A percentile compares a stretch with the other conserved stretches of the same genome.
Evolutionary conservation across 2,888 invertebrate species (phyloP).

Genomic region (Epirrhoe tristata): DNA sequence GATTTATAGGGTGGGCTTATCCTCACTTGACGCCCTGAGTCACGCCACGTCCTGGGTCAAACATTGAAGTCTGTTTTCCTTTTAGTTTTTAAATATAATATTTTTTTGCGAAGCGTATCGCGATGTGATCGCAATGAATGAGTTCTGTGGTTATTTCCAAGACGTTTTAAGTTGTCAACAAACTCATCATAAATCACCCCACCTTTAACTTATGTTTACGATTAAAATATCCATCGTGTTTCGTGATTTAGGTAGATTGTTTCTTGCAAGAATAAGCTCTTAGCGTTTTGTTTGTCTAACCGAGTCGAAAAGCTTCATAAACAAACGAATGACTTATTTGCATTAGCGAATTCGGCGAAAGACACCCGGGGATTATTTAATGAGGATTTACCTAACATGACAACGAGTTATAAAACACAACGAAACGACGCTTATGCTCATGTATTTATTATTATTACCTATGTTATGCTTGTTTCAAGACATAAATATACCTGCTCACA

Average conservation of each 20-base stretch:
- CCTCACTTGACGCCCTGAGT: no score
- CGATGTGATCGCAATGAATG: conserved; percentile 19
- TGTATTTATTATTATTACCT: conserved; percentile 28
- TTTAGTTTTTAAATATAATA: no score
- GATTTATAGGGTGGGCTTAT: no score
- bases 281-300: conserved; percentile 56
- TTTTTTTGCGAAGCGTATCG: conserved; percentile 1
- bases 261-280: conserved; percentile 59
- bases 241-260: conserved; percentile 46
- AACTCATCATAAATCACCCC: background rate
- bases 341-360: conserved; percentile 67
- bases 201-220: background rate
- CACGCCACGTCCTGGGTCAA: no score
- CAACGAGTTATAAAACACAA: conserved; percentile 55
- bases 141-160: background rate
- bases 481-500: background rate
- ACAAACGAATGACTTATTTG: conserved; percentile 60
- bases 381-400: conserved; percentile 60
- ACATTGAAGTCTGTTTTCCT: no score
- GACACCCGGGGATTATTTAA: conserved; percentile 64
- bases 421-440: conserved; percentile 52
- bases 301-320: conserved; percentile 57
- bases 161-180: background rate
- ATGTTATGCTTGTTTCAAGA: conserved; percentile 6
- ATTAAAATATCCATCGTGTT: background rate